Percentiles rank a stretch among this genome's conserved stretches.
Evolutionary conservation across 1,140 invertebrate genomes (phyloP).

Genomic region (Bombyx mandarina): DNA sequence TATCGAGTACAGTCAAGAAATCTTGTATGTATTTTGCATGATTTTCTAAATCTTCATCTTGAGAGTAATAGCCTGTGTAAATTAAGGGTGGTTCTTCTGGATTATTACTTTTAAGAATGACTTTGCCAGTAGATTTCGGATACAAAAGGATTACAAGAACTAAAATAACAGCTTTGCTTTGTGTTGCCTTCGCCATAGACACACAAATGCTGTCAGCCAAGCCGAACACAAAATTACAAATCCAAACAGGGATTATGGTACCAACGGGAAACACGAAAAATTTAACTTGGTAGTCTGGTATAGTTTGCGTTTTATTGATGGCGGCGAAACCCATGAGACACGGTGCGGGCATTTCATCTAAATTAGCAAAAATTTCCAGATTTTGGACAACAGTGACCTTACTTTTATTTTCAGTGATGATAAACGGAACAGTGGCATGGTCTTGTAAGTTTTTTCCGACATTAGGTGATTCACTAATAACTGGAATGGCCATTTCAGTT

Average conservation of each 20-base stretch:
- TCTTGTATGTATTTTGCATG: slow-evolving; percentile 83
- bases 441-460: slow-evolving; percentile 82
- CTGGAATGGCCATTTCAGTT: slow-evolving; percentile 45
- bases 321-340: slow-evolving; percentile 82
- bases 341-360: slow-evolving; percentile 81
- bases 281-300: slow-evolving; percentile 37
- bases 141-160: slow-evolving; percentile 86
- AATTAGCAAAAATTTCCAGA: slow-evolving; percentile 72
- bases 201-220: slow-evolving; percentile 70
- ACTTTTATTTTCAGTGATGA: slow-evolving; percentile 57
- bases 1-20: slow-evolving; percentile 67
- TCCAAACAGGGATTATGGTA: slow-evolving; percentile 74
- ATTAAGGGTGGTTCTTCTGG: slow-evolving; percentile 89
- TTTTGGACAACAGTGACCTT: slow-evolving; percentile 77
- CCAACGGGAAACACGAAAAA: slow-evolving; percentile 20
- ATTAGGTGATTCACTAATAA: slow-evolving; percentile 71
- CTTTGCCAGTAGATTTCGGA: slow-evolving; percentile 81
- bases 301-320: slow-evolving; percentile 42
- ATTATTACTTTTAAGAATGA: slow-evolving; percentile 82
- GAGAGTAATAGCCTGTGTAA: slow-evolving; percentile 87
- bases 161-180: slow-evolving; percentile 80
- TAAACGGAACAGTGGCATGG: slow-evolving; percentile 76
- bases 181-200: slow-evolving; percentile 66
- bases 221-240: slow-evolving; percentile 77
- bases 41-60: slow-evolving; percentile 81